These are phyloP conservation scores for Drepana arcuata DNA, from an alignment of 1,140 invertebrate genomes.

Conservation along the genomic window DNA sequence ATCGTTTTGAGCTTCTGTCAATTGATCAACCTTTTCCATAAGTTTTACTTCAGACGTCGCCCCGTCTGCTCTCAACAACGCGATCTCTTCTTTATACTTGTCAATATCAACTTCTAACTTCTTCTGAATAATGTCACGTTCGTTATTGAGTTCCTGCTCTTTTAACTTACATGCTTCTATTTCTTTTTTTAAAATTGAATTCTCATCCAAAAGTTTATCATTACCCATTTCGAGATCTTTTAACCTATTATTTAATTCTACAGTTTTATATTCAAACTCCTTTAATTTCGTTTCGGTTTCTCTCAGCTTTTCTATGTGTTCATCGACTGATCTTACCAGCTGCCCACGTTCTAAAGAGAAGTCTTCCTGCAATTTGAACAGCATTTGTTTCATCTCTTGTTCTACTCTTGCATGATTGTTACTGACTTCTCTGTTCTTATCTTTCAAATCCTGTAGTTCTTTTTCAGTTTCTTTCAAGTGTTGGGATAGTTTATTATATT, in stretches of 20 bases:
- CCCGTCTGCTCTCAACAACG: constrained; percentile 53
- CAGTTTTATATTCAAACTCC: constrained; percentile 34
- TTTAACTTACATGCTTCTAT: constrained; percentile 53
- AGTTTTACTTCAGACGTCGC: constrained; percentile 62
- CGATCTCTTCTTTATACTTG: constrained; percentile 56
- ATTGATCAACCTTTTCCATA: constrained; percentile 66
- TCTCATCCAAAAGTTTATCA: constrained; percentile 52
- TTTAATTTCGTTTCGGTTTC: constrained; percentile 46
- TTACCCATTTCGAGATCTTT: constrained; percentile 40
- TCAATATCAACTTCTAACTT: constrained; percentile 56
- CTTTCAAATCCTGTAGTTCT: constrained; percentile 58
- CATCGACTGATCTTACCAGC: constrained; percentile 35
- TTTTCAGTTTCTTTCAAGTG: constrained; percentile 66
- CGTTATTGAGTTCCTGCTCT: constrained; percentile 49
- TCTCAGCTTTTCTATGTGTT: constrained; percentile 42
- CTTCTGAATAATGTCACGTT: constrained; percentile 45
- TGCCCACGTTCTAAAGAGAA: constrained; percentile 45
- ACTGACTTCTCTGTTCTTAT: constrained; percentile 55
- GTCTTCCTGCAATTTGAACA: constrained; percentile 60
- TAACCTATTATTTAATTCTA: constrained; percentile 28
- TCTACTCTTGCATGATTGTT: constrained; percentile 54
- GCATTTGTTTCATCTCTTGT: constrained; percentile 66
- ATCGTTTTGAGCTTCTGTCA: constrained; percentile 65
- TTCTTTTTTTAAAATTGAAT: constrained; percentile 56
- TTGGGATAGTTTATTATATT: constrained; percentile 58